Base-by-base conservation (phyloP, 2,113 vertebrate genomes). In the Delphinapterus leucas region DNA sequence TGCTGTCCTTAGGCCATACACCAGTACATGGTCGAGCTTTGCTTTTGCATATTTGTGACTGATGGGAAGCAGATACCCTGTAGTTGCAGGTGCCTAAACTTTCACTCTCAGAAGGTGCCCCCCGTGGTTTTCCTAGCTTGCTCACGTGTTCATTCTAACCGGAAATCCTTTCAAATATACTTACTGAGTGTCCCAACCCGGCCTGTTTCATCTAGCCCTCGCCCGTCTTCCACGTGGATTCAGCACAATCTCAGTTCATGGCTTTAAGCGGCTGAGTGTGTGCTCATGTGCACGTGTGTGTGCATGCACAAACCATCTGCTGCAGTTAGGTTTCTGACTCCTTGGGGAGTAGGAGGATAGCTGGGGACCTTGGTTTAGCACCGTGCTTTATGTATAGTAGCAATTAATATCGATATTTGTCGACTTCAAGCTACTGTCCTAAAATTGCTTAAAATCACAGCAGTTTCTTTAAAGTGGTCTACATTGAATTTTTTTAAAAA, bases 221-320 rank as follows among this genome's bases (percentile, higher is more conserved):
- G 0, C 20, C 17, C 0, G 3, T 25, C 76, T 31, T 31, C 44
- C 71, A 41, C 6, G 3, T 2, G 60, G 61, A 38, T 41, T 55
- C 13, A 0, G 10, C 20, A 17, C 33, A 1, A 0, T 31, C 81
- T 71, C 28, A 3, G 47, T 55, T 41, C n/a, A 17, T 41, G 1
- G 15, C 70, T 44, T 4, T 58, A 33, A 18, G 2, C 4, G 8
- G 4, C 41, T 1, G 10, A 20, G 33, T 33, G 26, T 53, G 80
- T 41, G 67, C 55, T 15, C 26, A 0, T 6, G n/a, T 6, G 28
- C 3, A 1, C 15, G 18, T 49, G 79, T 25, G 4, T 18, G 41
- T 21, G 15, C 13, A 3, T 8, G 6, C 41, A 20, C 41, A 8
- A 17, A 14, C 26, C n/a, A 15, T 67, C 44, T 33, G 38, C 73